Base-by-base conservation (phyloP, 2,113 vertebrate species). In the Vimba vimba region DNA sequence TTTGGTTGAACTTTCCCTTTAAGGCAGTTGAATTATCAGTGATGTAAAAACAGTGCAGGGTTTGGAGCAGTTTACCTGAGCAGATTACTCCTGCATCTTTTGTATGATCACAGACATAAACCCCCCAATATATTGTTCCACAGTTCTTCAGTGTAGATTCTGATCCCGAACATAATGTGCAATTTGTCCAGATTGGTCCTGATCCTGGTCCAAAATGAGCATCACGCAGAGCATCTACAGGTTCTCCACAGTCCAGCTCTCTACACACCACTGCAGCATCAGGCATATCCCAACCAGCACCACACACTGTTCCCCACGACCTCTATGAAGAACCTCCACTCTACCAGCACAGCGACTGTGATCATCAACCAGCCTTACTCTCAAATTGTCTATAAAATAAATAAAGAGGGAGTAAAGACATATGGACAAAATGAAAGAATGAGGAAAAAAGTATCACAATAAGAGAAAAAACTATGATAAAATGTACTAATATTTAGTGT, bases 251-350 rank as follows among this genome's bases (percentile, higher is more conserved):
- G 27, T 33, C 27, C 6, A 68, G 64, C 15, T 68, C 64, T 68
- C 15, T 68, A 68, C 64, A 68, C 64, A 68, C 64, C 64, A 68
- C 64, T 19, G 64, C 64, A 33, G 64, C 64, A 33, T 68, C 64
- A 33, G 27, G 1, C 64, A 68, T 1, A 68, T 68, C 64, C 15
- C 27, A 68, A 0, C 0, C 1, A 68, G 0, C 45, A 60, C 68
- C 57, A 57, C 83, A 87, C 23, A 90, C 86, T 55, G 86, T 90
- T 69, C 87, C 84, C 87, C 86, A 90, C n/a, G 77, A 30, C 83
- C 87, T 12, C 47, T 73, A n/a, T 90, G 79, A 43, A 86, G 74
- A 57, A 89, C 81, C 80, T 90, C 83, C 83, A 90, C 77, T 77
- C 85, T 33, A 69, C 89, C 86, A 59, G 84, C 80, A 76, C 88